Evolutionary conservation across 2,797 vertebrate genomes (phyloP).

Genomic region (Apodemus agrarius): DNA sequence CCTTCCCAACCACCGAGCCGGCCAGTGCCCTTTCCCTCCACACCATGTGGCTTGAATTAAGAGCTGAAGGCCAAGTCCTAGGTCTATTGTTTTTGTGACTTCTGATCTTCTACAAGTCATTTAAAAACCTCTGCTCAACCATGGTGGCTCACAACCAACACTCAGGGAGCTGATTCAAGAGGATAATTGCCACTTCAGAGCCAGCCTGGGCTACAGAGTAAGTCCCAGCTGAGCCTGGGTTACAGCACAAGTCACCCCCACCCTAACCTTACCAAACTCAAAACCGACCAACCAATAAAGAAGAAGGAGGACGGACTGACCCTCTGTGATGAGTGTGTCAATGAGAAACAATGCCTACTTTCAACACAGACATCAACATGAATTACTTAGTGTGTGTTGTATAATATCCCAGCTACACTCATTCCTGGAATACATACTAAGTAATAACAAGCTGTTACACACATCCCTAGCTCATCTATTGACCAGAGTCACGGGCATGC

Average conservation of each 20-base stretch:
- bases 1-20: not conserved
- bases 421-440: not conserved
- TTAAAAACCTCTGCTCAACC: not conserved
- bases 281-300: not conserved
- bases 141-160: not conserved
- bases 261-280: not conserved
- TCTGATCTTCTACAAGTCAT: conserved; percentile 2
- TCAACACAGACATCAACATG: not conserved
- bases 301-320: not conserved
- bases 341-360: not conserved
- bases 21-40: not conserved
- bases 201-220: not conserved
- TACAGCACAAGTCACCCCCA: not conserved
- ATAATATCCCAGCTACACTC: not conserved
- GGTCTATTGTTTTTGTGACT: not conserved
- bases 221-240: not conserved
- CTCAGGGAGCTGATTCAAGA: not conserved
- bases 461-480: not conserved
- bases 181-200: not conserved
- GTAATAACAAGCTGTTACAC: not conserved
- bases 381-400: not conserved
- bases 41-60: not conserved
- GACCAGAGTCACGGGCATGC: not conserved
- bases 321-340: not conserved
- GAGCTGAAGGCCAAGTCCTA: not conserved